Base-by-base conservation (phyloP, 92 coral and sea anemone species). In the Galaxea fascicularis region DNA sequence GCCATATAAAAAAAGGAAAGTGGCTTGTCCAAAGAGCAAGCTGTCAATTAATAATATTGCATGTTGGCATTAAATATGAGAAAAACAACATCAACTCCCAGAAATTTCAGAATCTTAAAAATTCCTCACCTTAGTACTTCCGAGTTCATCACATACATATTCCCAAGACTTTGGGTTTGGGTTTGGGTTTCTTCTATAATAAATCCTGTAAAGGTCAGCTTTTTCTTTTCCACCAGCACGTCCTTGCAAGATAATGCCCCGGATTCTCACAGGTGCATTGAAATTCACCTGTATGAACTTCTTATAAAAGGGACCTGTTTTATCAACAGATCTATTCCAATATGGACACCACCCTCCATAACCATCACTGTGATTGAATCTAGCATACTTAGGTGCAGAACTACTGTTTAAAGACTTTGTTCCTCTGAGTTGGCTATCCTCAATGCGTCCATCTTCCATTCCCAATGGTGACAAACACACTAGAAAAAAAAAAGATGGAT, bases 311-410 rank as follows among this genome's bases (percentile, higher is more conserved):
- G 90, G 90, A 3, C 87, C 91, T 53, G 87, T 78, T 16, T 21
- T 8, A 4, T 86, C 62, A 21, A 12, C 4, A 68, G 76, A 67
- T 79, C 81, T 52, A 29, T 16, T 39, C 77, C 89, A 90, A 25
- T 70, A 12, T 10, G 98, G 96, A 30, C 98, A 95, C 98, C 98
- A 95, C 6, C 94, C 98, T 1, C 98, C 95, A 72, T 62, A 25
- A 1, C 74, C 87, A 28, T 35, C 45, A 14, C 41, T 24, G 1
- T 28, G 39, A 63, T 86, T 68, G 13, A 95, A 75, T 39, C 98
- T 80, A 25, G 92, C 98, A 67, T 68, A 57, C 31, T 29, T 21
- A 16, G 95, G 89, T 31, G 24, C 13, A 26, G 86, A 51, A 12
- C 41, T 16, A 26, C 27, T 66, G 25, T 27, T 70, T 62, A 0